Conservation (phyloP, 2,888 invertebrate genomes). For the Pelosia muscerda region DNA sequence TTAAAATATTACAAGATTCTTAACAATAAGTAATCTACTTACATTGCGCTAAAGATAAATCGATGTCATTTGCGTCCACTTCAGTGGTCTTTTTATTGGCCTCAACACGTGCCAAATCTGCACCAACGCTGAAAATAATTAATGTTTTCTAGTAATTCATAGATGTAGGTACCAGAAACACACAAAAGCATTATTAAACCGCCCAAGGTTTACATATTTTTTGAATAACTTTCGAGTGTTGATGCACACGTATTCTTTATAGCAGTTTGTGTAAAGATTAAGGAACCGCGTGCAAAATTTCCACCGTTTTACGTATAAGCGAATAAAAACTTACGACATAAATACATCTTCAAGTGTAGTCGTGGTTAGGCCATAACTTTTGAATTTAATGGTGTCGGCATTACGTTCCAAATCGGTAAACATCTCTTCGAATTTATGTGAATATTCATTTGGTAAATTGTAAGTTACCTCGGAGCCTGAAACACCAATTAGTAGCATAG, state of each 20-base stretch:
- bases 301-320: no score
- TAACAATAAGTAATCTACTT: constrained; percentile 54
- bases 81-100: constrained; percentile 64
- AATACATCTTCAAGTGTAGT: constrained; percentile 97
- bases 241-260: no score
- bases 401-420: constrained; percentile 89
- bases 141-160: neutral
- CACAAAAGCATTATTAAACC: no score
- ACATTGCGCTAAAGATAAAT: constrained; percentile 72
- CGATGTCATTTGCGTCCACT: constrained; percentile 55
- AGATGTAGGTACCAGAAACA: no score
- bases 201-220: no score
- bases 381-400: constrained; percentile 87
- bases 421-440: constrained; percentile 89
- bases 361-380: constrained; percentile 93
- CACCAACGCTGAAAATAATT: constrained; percentile 76
- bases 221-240: no score
- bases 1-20: neutral
- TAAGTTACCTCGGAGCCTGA: constrained; percentile 91
- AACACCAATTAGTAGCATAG: no score
- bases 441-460: constrained; percentile 88
- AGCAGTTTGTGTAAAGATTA: no score
- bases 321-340: constrained; percentile 87
- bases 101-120: constrained; percentile 71
- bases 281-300: no score